Evolutionary conservation across 2,113 vertebrate genomes (phyloP).

Genomic region (Cinclus cinclus): DNA sequence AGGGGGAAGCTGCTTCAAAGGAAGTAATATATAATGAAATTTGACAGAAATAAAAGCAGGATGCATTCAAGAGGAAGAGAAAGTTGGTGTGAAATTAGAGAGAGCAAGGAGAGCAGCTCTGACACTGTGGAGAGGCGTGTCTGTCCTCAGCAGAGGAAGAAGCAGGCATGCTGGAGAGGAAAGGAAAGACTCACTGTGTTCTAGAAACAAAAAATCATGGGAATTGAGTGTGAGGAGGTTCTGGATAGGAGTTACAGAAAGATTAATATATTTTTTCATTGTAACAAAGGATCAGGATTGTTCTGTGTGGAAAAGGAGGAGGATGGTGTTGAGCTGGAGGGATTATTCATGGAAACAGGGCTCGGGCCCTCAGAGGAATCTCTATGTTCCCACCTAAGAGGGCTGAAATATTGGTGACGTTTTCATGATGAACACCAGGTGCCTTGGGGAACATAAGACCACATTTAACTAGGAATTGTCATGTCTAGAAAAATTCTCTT

Average conservation of each 20-base stretch:
- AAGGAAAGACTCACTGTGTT: neutral
- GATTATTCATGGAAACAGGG: neutral
- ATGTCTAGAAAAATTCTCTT: neutral
- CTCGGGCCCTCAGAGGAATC: neutral
- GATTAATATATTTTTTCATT: neutral
- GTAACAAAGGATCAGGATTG: neutral
- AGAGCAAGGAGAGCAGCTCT: neutral
- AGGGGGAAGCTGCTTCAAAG: neutral
- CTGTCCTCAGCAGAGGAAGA: neutral
- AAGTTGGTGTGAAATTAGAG: neutral
- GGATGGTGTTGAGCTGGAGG: neutral
- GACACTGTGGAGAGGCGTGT: neutral
- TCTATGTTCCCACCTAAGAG: neutral
- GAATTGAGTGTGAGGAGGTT: neutral
- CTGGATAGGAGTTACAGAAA: neutral
- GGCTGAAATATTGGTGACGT: neutral
- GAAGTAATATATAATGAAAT: neutral
- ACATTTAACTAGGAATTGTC: neutral
- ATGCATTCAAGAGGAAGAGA: neutral
- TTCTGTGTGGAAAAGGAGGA: neutral
- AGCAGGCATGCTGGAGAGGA: neutral
- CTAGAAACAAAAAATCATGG: neutral
- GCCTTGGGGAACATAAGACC: neutral
- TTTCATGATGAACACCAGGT: neutral
- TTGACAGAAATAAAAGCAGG: neutral